These are phyloP conservation scores for Brachyopa scutellaris DNA, from an alignment of 2,888 invertebrate genomes.

Conservation along the genomic window DNA sequence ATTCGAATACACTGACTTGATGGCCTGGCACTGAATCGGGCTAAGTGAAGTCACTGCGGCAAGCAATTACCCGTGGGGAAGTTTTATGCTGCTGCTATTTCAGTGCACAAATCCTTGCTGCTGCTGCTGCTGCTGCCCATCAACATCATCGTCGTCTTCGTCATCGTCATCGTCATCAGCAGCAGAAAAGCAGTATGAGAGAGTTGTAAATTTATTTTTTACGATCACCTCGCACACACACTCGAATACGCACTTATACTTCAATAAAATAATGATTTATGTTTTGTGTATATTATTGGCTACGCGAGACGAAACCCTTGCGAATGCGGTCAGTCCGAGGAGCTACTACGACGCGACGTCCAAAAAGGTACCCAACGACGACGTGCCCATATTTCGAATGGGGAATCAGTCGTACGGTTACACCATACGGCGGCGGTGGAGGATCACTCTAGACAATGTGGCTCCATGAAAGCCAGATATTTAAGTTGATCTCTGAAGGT, in stretches of 20 bases:
- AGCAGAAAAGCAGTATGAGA: too few relatives aligned
- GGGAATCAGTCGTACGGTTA: constrained; percentile 21
- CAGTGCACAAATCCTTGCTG: constrained; percentile 35
- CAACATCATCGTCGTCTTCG: constrained; percentile 21
- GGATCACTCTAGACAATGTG: constrained; percentile 58
- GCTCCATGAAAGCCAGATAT: constrained; percentile 56
- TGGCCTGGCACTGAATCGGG: constrained; percentile 29
- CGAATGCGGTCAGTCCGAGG: constrained; percentile 53
- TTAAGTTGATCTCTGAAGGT: constrained; percentile 3
- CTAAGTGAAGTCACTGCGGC: constrained; percentile 30
- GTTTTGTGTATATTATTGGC: constrained; percentile 69
- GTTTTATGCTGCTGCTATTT: constrained; percentile 24
- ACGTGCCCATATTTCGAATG: constrained; percentile 22
- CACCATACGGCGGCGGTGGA: not conserved
- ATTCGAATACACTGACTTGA: constrained; percentile 9
- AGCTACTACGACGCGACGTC: not conserved
- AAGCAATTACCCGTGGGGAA: constrained; percentile 43
- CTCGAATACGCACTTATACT: constrained; percentile 37
- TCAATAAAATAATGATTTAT: constrained; percentile 66
- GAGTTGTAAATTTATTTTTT: constrained; percentile 42
- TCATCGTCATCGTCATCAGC: constrained; percentile 2
- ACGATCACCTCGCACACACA: constrained; percentile 16
- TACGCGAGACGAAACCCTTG: constrained; percentile 47
- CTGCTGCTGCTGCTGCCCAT: constrained; percentile 22
- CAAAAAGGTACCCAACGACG: constrained; percentile 25